Base-by-base conservation (phyloP, 1,140 invertebrate species). In the Neodiprion fabricii region DNA sequence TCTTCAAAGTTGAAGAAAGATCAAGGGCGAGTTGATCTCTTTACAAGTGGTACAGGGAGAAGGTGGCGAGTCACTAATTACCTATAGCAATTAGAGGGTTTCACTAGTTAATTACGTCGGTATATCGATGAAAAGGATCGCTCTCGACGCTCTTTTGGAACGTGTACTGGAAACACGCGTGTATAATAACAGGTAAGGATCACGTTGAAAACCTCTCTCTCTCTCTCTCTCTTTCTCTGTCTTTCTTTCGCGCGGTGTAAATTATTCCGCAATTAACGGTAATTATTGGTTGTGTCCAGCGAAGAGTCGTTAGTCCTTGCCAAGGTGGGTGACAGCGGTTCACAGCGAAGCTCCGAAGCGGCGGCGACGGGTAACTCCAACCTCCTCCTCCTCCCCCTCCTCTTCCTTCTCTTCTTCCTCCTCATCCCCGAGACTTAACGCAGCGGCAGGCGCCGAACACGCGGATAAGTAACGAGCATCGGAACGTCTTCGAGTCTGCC, bases 391-490 rank as follows among this genome's bases (percentile, higher is more conserved):
- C 28, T 40, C 28, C 17, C 17, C 17, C 28, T 40, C 28, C 28
- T 40, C 28, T 5, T 40, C 28, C 1, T 40, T 40, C 28, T 40
- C 28, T 40, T 40, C 28, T 40, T 40, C 28, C 28, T 40, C 28
- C 28, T 40, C 28, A 40, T 40, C 28, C 28, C 28, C 28, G 28
- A 40, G 28, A 40, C 2, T 40, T 21, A 21, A 21, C 17, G 17
- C 17, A 21, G 17, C 17, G 17, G 17, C 28, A 40, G 28, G 28
- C 28, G 5, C 5, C 28, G 28, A 40, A 40, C 47, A 68, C 66
- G 69, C 40, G 66, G 68, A 74, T 74, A 74, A 74, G 67, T 74
- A 65, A 74, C 47, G 72, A 74, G 28, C 49, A 48, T 23, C 53
- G n/a, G 23, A 66, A 65, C 21, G 72, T 66, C 72, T 66, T 17